Evolutionary conservation across 37 sponge, comb jelly and placozoan genomes (phyloP).

Genomic region (Amphimedon queenslandica): DNA sequence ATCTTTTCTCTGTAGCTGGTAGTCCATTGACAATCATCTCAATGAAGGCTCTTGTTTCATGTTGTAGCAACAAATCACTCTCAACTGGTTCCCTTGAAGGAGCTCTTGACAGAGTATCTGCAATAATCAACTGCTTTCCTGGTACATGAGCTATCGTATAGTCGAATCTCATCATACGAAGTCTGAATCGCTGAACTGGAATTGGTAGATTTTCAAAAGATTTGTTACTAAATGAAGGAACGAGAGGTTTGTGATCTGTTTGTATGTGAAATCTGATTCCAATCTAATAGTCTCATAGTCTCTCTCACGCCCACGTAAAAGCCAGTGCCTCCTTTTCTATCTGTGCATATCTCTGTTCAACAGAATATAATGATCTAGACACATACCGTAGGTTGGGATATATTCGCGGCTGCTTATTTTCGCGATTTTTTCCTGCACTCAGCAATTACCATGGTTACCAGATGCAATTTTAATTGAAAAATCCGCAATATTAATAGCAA

Average conservation of each 20-base stretch:
- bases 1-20: slow-evolving; percentile 26
- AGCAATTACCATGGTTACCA: too few relatives aligned
- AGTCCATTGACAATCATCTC: slow-evolving; percentile 6
- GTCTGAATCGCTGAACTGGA: slow-evolving; percentile 34
- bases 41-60: slow-evolving; percentile 10
- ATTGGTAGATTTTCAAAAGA: slow-evolving; percentile 36
- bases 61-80: neutral
- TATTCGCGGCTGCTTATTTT: too few relatives aligned
- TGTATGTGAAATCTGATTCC: slow-evolving; percentile 30
- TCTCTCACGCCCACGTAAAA: slow-evolving; percentile 34
- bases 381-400: too few relatives aligned
- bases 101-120: slow-evolving; percentile 45
- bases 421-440: too few relatives aligned
- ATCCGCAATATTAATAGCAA: too few relatives aligned
- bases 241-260: slow-evolving; percentile 63
- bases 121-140: slow-evolving; percentile 22
- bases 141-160: slow-evolving; percentile 50
- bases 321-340: slow-evolving; percentile 54
- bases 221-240: slow-evolving; percentile 44
- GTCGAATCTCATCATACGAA: slow-evolving; percentile 43
- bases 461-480: too few relatives aligned
- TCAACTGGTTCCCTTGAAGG: slow-evolving; percentile 1
- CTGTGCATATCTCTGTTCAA: slow-evolving; percentile 40
- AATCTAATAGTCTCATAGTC: slow-evolving; percentile 17
- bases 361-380: slow-evolving; percentile 30